A percentile compares a stretch with the other conserved stretches of the same genome.
Conservation (phyloP, 2,113 vertebrate species). For the Bungarus multicinctus region DNA sequence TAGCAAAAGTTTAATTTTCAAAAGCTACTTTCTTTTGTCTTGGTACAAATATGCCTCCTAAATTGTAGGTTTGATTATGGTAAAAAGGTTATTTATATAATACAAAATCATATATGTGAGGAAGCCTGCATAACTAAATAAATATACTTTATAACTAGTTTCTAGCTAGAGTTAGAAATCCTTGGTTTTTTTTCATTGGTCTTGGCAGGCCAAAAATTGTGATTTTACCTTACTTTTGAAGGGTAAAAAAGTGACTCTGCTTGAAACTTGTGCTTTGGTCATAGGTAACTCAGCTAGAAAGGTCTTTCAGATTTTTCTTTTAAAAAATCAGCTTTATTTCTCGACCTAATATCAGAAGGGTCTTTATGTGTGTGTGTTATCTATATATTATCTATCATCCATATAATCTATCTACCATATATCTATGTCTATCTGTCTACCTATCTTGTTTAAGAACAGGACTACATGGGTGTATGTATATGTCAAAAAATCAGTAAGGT, state of each 20-base stretch:
- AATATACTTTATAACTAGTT: neutral
- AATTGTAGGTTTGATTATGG: neutral
- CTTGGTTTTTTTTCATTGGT: neutral
- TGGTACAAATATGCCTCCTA: neutral
- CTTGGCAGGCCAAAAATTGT: neutral
- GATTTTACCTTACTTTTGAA: neutral
- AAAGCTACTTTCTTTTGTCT: neutral
- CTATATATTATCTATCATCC: too few species aligned
- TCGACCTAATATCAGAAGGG: neutral
- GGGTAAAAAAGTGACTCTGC: neutral
- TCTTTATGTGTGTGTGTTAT: neutral
- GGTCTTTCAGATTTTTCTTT: neutral
- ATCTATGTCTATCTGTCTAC: too few species aligned
- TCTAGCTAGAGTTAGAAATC: neutral
- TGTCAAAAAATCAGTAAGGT: neutral
- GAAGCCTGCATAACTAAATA: neutral
- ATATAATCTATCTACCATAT: too few species aligned
- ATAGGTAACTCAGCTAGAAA: neutral
- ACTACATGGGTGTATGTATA: neutral
- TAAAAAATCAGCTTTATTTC: neutral
- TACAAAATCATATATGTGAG: neutral
- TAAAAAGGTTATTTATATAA: neutral
- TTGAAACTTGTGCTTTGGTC: neutral
- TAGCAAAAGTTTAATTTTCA: constrained; percentile 21
- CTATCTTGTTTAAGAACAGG: too few species aligned